These are phyloP conservation scores for Sebastiscus tertius DNA, from an alignment of 2,797 vertebrate species.

Conservation along the genomic window DNA sequence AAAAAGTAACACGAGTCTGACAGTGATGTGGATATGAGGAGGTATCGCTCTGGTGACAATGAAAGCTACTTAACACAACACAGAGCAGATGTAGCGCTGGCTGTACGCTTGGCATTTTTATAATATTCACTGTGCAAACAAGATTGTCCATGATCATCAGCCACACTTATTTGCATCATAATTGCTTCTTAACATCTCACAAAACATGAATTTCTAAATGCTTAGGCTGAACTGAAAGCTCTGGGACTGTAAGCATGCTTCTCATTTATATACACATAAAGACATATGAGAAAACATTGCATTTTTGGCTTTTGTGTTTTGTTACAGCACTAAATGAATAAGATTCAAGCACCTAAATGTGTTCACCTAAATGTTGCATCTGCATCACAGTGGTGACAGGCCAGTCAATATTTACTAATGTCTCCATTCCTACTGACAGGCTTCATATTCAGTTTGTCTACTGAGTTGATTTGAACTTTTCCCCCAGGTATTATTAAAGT, in stretches of 20 bases:
- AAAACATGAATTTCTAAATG: slow-evolving; percentile 44
- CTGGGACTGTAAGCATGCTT: background rate
- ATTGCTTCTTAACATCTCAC: slow-evolving; percentile 41
- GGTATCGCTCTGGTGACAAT: slow-evolving; percentile 64
- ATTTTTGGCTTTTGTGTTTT: background rate
- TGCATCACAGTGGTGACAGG: background rate
- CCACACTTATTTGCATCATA: slow-evolving; percentile 61
- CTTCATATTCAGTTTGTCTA: background rate
- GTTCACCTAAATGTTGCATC: slow-evolving; percentile 6
- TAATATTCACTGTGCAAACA: slow-evolving; percentile 50
- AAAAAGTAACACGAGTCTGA: slow-evolving; percentile 82
- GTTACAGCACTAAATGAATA: background rate
- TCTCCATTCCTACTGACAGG: background rate
- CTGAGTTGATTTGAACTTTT: background rate
- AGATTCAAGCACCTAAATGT: background rate
- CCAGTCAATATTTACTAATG: background rate
- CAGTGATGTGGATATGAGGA: slow-evolving; percentile 73
- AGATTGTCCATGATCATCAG: slow-evolving; percentile 55
- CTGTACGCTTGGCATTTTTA: slow-evolving; percentile 49
- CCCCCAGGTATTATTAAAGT: background rate
- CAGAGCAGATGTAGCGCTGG: slow-evolving; percentile 41
- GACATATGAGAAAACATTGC: background rate
- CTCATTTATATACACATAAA: background rate
- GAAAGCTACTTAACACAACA: slow-evolving; percentile 71
- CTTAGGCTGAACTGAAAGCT: slow-evolving; percentile 26